Evolutionary conservation across 2,797 vertebrate species (phyloP).

Genomic region (Erpetoichthys calabaricus): DNA sequence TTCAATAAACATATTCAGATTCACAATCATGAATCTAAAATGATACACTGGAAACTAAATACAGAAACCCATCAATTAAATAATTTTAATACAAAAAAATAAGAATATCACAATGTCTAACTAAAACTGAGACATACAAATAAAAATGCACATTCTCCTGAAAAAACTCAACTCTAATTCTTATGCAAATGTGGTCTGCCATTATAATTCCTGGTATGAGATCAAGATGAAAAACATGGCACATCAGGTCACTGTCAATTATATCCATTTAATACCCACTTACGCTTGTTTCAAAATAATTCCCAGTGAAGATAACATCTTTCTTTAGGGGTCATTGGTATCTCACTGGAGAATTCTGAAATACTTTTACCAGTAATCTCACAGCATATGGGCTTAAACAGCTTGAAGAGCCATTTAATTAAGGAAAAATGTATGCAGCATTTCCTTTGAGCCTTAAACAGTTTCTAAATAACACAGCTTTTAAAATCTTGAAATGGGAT

Average conservation of each 20-base stretch:
- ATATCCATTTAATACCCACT: slow-evolving; percentile 74
- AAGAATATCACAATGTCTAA: too few relatives aligned
- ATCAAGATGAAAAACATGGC: slow-evolving; percentile 41
- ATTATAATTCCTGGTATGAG: slow-evolving; percentile 45
- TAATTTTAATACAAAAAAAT: too few relatives aligned
- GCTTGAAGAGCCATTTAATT: slow-evolving; percentile 65
- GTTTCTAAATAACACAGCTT: slow-evolving; percentile 38
- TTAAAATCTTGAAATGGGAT: slow-evolving; percentile 37
- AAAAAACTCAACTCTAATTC: slow-evolving; percentile 11
- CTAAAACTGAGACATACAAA: too few relatives aligned
- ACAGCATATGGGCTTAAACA: slow-evolving; percentile 58
- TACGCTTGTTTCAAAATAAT: slow-evolving; percentile 43
- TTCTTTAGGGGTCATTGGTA: slow-evolving; percentile 51
- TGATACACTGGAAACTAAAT: too few relatives aligned
- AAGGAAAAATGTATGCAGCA: slow-evolving; percentile 53
- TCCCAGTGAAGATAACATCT: slow-evolving; percentile 25
- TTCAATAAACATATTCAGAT: too few relatives aligned
- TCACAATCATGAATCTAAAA: too few relatives aligned
- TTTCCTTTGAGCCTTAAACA: slow-evolving; percentile 44
- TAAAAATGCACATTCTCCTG: too few relatives aligned
- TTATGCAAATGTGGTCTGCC: slow-evolving; percentile 49
- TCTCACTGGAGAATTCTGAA: slow-evolving; percentile 41
- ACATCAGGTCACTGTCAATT: slow-evolving; percentile 67
- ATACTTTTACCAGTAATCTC: slow-evolving; percentile 69
- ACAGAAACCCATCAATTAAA: too few relatives aligned